Base-by-base conservation (phyloP, 2,113 vertebrate genomes). In the Plestiodon gilberti region DNA sequence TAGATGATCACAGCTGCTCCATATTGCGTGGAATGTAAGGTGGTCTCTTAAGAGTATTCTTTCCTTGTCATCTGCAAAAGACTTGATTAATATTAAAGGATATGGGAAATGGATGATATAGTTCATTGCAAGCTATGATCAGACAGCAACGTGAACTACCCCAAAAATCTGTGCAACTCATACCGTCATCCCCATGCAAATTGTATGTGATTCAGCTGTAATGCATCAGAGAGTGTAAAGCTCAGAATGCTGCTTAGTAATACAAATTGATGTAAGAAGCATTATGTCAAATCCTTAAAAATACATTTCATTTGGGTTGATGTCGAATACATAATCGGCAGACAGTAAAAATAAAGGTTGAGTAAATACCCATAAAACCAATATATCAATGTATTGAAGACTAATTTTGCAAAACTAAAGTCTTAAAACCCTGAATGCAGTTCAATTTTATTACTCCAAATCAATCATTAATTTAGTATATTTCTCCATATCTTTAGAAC, bases 51-150 rank as follows among this genome's bases (percentile, higher is more conserved):
- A 43, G n/a, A 82, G 43, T 82, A 35, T 82, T 82, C 20, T 71
- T 57, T 82, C 33, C 33, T 71, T 82, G 33, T 59, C 67, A 15
- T 71, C 67, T 33, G 30, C 62, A 57, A 67, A 78, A 35, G 23
- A 84, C 20, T 35, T 67, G 83, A 84, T 67, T 52, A 84, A 67
- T 84, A 55, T 77, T 57, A 70, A 35, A 82, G n/a, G 23, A 57
- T 57, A n/a, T 33, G 11, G 22, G 11, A 33, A 70, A 23, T 20
- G n/a, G 80, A 82, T 69, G 30, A 55, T 69, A 35, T 64, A 62
- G 1, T 2, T 55, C 40, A 84, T 65, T 76, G 11, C 13, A 67
- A 76, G 22, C 15, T 67, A 65, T 57, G 8, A 8, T 84, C 40
- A 40, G 48, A 62, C n/a, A 69, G 76, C 33, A 69, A 85, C 55